phyloP scores from a whole-genome alignment of 2,888 invertebrate species.

The Myopa tessellatipennis region DNA sequence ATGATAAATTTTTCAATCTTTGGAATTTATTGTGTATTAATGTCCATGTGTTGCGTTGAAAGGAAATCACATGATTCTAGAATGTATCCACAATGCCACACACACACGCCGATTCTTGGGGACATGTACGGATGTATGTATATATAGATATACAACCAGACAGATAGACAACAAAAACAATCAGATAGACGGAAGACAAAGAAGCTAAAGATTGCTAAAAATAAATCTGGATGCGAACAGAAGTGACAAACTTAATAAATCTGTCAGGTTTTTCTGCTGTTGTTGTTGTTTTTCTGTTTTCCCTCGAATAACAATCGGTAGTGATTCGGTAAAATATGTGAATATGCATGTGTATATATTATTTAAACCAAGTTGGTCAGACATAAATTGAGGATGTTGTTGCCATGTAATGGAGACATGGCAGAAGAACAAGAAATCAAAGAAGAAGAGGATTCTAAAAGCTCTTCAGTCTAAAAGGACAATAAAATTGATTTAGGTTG shows the following conservation, averaged over 20 bases:
- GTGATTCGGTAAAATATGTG: neutral
- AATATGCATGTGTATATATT: neutral
- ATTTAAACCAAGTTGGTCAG: neutral
- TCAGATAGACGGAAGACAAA: neutral
- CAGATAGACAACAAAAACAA: neutral
- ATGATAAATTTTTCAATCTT: neutral
- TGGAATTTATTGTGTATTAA: neutral
- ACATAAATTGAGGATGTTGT: no score
- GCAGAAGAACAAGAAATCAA: no score
- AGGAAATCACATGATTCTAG: neutral
- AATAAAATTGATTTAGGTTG: no score
- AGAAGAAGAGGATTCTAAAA: no score
- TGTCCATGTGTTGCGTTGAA: neutral
- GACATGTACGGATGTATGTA: neutral
- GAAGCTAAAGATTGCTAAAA: neutral
- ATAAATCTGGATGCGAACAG: neutral
- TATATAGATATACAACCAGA: neutral
- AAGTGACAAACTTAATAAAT: conserved; percentile 17
- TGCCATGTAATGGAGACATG: no score
- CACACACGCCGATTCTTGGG: neutral
- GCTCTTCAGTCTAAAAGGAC: no score
- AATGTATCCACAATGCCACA: neutral
- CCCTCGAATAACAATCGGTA: neutral
- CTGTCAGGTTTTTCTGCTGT: neutral
- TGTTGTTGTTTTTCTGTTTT: neutral